A percentile compares a stretch with the other conserved stretches of the same genome.
These are phyloP conservation scores for Plecturocebus donacophilus DNA, from an alignment of 2,113 vertebrate genomes.

Conservation along the genomic window DNA sequence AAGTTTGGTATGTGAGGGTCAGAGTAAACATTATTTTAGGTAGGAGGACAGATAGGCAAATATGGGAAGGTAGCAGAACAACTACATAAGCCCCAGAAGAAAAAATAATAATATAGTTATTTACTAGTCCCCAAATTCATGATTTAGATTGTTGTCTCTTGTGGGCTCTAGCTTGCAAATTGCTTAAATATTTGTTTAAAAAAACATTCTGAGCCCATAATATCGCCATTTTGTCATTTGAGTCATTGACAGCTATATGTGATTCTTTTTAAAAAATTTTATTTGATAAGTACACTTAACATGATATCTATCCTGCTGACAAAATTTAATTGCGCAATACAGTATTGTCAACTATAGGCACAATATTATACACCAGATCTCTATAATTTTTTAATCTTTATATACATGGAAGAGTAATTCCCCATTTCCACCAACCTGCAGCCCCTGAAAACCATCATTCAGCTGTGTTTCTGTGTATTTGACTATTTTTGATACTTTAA, in stretches of 20 bases:
- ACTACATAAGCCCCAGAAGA: neutral
- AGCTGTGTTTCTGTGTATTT: neutral
- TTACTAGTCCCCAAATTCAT: neutral
- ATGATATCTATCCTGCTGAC: neutral
- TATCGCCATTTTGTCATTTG: neutral
- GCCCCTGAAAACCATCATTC: neutral
- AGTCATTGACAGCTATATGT: neutral
- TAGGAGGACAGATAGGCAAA: neutral
- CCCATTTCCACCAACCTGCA: neutral
- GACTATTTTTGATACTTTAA: neutral
- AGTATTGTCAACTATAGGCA: neutral
- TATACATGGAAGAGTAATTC: neutral
- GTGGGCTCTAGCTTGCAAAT: neutral
- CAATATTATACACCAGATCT: neutral
- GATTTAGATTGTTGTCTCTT: neutral
- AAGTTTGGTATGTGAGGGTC: neutral
- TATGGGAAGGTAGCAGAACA: neutral
- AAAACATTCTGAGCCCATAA: neutral
- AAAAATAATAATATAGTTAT: neutral
- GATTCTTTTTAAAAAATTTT: neutral
- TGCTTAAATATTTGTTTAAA: neutral
- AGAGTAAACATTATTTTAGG: neutral
- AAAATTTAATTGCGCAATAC: neutral
- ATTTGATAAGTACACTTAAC: neutral
- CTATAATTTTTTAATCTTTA: neutral